Evolutionary conservation across 2,113 vertebrate genomes (phyloP), one percentile per base, ranked within the genome.

Genomic region (Rhinogobius similis): DNA sequence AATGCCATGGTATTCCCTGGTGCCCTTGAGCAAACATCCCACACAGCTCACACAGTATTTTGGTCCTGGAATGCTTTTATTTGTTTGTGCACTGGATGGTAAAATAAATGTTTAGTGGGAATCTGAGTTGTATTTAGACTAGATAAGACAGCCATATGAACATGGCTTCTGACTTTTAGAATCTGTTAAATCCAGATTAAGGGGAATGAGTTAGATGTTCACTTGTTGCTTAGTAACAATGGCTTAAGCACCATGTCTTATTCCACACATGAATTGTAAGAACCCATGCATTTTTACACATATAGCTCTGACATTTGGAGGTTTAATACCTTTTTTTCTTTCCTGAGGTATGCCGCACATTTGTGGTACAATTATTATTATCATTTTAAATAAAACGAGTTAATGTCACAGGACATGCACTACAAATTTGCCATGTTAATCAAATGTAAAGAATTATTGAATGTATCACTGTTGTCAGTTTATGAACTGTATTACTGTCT

Each of bases 61-160:
- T 36, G 76, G 82, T 79, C 63, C 68, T 65, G 84, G 87, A 89
- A 86, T 86, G 86, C 58, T 48, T 46, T 5, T 71, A 67, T 86
- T 83, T 83, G 74, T 72, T 83, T 80, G 66, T 48, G 20, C 55
- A 68, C 11, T 52, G 8, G 69, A 18, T 66, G 50, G 50, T 50
- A 55, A 41, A 65, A 44, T 39, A 0, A 23, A 36, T 46, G 36
- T 70, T 13, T 38, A 32, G 55, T 20, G 55, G 55, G 55, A 58
- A 58, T 20, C 16, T 16, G 55, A 58, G 26, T 32, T 29, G 29
- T 23, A 39, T 62, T 62, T 62, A 38, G 61, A 23, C 10, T 12
- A 36, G 36, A 62, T 62, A 21, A 38, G 12, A 23, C 59, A 36
- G 59, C 20, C 36, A 62, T 38, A 39, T 38, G 59, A 62, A 39